Evolutionary conservation across 2,888 invertebrate species (phyloP).

Genomic region (Pollenia griseotomentosa): DNA sequence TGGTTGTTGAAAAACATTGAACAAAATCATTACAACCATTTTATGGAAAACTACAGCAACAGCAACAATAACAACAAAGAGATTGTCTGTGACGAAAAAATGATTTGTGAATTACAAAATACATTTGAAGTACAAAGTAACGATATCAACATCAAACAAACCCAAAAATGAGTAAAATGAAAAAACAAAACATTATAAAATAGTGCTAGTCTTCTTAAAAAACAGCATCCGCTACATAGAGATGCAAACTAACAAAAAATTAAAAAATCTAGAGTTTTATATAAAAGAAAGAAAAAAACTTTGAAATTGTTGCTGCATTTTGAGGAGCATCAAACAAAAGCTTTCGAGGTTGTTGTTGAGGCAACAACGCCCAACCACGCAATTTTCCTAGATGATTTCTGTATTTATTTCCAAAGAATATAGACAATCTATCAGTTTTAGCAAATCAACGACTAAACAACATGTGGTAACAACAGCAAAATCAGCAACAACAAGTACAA

Average conservation of each 20-base stretch:
- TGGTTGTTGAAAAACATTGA: slow-evolving; percentile 68
- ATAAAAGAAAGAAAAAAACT: slow-evolving; percentile 45
- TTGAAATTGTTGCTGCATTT: slow-evolving; percentile 53
- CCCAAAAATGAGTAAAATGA: slow-evolving; percentile 22
- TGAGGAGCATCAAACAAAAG: slow-evolving; percentile 58
- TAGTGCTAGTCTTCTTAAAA: slow-evolving; percentile 30
- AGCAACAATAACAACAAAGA: slow-evolving; percentile 12
- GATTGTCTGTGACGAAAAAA: slow-evolving; percentile 72
- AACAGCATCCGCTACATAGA: slow-evolving; percentile 77
- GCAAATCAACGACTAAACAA: slow-evolving; percentile 77
- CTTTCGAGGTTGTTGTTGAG: slow-evolving; percentile 40
- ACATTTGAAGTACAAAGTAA: slow-evolving; percentile 66
- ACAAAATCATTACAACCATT: slow-evolving; percentile 70
- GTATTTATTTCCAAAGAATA: slow-evolving; percentile 66
- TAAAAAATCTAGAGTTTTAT: slow-evolving; percentile 44
- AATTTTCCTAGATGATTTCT: slow-evolving; percentile 73
- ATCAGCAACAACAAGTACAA: slow-evolving; percentile 57
- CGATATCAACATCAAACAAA: slow-evolving; percentile 63
- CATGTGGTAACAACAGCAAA: slow-evolving; percentile 71
- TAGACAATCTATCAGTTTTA: slow-evolving; percentile 78
- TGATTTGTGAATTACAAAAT: slow-evolving; percentile 74
- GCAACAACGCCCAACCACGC: slow-evolving; percentile 73
- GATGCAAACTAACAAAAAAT: background rate
- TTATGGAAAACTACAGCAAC: slow-evolving; percentile 6
- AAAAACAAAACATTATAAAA: slow-evolving; percentile 27